phyloP scores from a whole-genome alignment of 1,140 invertebrate genomes.

The Reticulitermes speratus region DNA sequence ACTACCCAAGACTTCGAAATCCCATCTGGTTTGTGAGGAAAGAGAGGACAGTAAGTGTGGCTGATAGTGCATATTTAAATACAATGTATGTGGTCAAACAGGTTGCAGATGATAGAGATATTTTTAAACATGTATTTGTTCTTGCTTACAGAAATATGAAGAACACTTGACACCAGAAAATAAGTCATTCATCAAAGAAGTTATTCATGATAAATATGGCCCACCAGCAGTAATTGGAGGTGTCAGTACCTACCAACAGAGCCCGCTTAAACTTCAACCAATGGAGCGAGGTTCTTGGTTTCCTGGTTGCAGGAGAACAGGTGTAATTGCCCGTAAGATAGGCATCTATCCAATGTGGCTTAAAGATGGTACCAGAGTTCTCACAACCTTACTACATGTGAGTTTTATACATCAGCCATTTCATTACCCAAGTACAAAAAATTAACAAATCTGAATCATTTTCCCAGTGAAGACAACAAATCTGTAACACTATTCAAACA shows the following conservation, averaged over 20 bases:
- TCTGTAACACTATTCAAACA: neutral
- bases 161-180: constrained; percentile 79
- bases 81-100: too few species aligned
- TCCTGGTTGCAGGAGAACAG: constrained; percentile 64
- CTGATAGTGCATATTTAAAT: constrained; percentile 26
- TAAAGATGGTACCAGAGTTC: constrained; percentile 77
- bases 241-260: constrained; percentile 45
- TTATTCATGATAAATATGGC: constrained; percentile 65
- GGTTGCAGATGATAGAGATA: too few species aligned
- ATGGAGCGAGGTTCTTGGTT: constrained; percentile 61
- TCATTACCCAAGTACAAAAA: neutral
- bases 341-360: constrained; percentile 91
- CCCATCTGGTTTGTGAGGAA: constrained; percentile 59
- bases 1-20: constrained; percentile 51
- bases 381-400: constrained; percentile 85
- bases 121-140: too few species aligned
- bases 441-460: too few species aligned
- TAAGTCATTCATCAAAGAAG: constrained; percentile 76
- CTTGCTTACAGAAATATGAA: constrained; percentile 56
- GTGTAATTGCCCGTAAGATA: constrained; percentile 90
- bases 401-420: constrained; percentile 30
- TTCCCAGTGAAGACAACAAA: neutral
- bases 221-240: constrained; percentile 47
- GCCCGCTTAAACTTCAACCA: constrained; percentile 59
- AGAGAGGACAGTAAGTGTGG: constrained; percentile 49